Base-by-base conservation (phyloP, 2,888 invertebrate genomes). In the Calameuta filiformis region DNA sequence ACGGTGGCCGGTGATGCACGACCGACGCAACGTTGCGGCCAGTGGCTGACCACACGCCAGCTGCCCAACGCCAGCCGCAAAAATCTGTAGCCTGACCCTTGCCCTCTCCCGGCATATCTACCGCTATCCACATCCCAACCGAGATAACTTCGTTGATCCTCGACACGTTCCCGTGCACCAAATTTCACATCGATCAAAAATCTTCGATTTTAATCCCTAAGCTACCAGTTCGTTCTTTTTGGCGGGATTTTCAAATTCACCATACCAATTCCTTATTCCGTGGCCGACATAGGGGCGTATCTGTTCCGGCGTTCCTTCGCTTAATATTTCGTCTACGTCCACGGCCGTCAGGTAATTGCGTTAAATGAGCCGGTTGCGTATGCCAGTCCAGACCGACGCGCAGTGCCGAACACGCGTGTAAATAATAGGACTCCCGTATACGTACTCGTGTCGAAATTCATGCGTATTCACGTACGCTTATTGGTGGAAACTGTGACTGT, bases 1-100 rank as follows among this genome's bases (percentile, higher is more conserved):
- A 90, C 89, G 86, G 89, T 89, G 90, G 88, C 89, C 87, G 87
- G 89, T 90, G 90, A 91, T 90, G 90, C 90, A 91, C 90, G 90
- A 88, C 87, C 89, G 86, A 89, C 89, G 90, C 89, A 88, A 83
- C 87, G 87, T 87, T 89, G 90, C 85, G 90, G 90, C 87, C 86
- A 83, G 82, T 85, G 90, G 90, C 89, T 90, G 87, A 91, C 91
- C 91, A 85, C 91, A 90, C 90, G 88, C 91, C 91, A 91, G 90
- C 88, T 90, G 91, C 89, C 87, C 86, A 81, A 86, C 86, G 86
- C 85, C 83, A 79, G 81, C 88, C 88, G 84, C 87, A 89, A 90
- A 90, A 90, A 90, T 90, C 87, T 88, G 85, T 86, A 86, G 82
- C 85, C 84, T 84, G 82, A 85, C 85, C 86, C 86, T 85, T 85